phyloP scores from a whole-genome alignment of 2,113 vertebrate species.

The Telmatochromis brichardi region DNA sequence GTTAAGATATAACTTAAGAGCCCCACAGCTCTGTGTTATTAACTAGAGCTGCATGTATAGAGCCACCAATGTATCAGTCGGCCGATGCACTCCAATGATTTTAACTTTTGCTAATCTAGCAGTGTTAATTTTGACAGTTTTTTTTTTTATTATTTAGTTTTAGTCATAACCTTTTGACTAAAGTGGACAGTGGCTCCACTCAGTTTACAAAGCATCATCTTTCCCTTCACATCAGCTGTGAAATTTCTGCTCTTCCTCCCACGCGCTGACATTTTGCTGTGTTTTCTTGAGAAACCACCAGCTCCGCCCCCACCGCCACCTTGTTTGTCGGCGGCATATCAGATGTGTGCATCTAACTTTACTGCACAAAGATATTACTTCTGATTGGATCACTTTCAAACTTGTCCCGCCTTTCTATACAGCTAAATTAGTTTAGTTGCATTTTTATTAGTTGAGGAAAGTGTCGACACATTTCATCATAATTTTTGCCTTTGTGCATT shows the following conservation, averaged over 20 bases:
- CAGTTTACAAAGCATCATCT: neutral
- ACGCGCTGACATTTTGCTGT: neutral
- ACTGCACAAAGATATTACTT: neutral
- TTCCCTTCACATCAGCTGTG: neutral
- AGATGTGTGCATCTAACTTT: neutral
- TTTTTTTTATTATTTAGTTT: rapidly evolving
- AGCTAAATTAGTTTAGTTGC: neutral
- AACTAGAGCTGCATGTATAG: neutral
- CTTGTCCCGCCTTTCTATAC: neutral
- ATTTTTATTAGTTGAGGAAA: neutral
- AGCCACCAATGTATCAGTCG: neutral
- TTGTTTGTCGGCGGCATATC: neutral
- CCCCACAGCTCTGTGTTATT: neutral
- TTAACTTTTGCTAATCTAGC: neutral
- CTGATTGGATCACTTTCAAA: neutral
- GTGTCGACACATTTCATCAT: neutral
- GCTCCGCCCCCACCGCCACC: neutral
- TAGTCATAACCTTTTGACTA: neutral
- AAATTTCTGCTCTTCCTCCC: neutral
- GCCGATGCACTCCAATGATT: neutral
- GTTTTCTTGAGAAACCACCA: neutral
- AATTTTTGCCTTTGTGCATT: neutral
- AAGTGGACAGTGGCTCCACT: neutral
- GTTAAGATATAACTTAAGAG: neutral
- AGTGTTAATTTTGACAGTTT: neutral